Conservation (phyloP, 2,113 vertebrate genomes). For the Morone saxatilis region DNA sequence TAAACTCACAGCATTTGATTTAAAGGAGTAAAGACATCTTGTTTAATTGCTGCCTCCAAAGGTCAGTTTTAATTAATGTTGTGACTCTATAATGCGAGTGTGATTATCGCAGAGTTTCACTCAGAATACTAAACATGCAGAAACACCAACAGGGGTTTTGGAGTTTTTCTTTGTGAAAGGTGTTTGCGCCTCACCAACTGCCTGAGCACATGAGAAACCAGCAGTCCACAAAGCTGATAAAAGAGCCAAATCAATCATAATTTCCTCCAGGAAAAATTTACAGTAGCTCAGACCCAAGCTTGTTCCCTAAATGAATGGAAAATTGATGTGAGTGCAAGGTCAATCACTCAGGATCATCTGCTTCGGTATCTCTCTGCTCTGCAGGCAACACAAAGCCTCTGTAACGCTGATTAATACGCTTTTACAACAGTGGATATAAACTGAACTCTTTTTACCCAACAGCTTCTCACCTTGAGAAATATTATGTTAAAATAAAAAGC, state of each 20-base stretch:
- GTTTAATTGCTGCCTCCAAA: conserved; percentile 58
- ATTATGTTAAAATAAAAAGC: conserved; percentile 12
- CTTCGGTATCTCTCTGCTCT: conserved; percentile 1
- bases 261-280: conserved; percentile 16
- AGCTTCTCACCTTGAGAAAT: conserved; percentile 17
- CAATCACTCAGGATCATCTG: conserved; percentile 46
- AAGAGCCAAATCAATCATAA: conserved; percentile 35
- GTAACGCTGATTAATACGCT: conserved; percentile 22
- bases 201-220: conserved; percentile 19
- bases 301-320: conserved; percentile 21
- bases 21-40: conserved; percentile 42
- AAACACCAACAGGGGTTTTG: conserved; percentile 26
- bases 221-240: conserved; percentile 8
- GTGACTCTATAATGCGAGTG: conserved; percentile 52
- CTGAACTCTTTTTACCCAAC: background rate
- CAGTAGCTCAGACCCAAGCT: conserved; percentile 20
- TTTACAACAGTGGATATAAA: conserved; percentile 8
- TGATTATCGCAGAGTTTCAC: conserved; percentile 57
- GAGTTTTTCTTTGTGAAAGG: background rate
- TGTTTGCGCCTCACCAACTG: background rate
- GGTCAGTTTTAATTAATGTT: conserved; percentile 77
- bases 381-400: conserved; percentile 15
- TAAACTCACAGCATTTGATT: conserved; percentile 65
- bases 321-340: conserved; percentile 32
- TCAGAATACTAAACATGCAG: conserved; percentile 55